Evolutionary conservation across 2,113 vertebrate genomes (phyloP).

Genomic region (Enhydra lutris): DNA sequence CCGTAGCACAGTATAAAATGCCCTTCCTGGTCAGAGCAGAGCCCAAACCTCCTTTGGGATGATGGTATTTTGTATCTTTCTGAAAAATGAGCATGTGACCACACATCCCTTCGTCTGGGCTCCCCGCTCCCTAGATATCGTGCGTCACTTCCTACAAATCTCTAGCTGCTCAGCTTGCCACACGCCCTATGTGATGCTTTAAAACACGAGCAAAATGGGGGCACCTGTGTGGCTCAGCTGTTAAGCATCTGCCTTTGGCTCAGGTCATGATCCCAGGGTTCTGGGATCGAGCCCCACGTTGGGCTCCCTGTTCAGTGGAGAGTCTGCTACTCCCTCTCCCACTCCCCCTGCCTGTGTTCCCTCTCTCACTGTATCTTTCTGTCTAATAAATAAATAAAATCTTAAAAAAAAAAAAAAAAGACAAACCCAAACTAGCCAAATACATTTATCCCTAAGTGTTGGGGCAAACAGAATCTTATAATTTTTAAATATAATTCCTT

Average conservation of each 20-base stretch:
- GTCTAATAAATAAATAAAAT: too few relatives aligned
- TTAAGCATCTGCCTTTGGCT: too few relatives aligned
- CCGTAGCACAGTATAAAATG: neutral
- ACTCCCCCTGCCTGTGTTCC: too few relatives aligned
- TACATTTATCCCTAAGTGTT: neutral
- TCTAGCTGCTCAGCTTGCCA: neutral
- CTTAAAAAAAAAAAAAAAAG: neutral
- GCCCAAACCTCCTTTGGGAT: neutral
- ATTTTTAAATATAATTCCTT: neutral
- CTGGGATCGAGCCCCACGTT: too few relatives aligned
- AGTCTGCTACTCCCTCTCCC: too few relatives aligned
- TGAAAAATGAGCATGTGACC: neutral
- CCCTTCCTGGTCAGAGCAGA: neutral
- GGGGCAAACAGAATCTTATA: neutral
- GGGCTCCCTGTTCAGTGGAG: too few relatives aligned
- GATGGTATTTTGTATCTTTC: rapidly evolving
- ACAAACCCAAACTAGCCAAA: neutral
- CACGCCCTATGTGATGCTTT: neutral
- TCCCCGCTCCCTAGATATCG: too few relatives aligned
- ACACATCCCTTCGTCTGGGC: rapidly evolving
- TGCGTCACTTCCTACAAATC: rapidly evolving
- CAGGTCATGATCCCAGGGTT: too few relatives aligned
- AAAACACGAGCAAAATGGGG: neutral
- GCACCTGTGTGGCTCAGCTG: too few relatives aligned
- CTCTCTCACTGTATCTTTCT: too few relatives aligned